Base-by-base conservation (phyloP, 2,113 vertebrate species). In the Mastomys coucha region DNA sequence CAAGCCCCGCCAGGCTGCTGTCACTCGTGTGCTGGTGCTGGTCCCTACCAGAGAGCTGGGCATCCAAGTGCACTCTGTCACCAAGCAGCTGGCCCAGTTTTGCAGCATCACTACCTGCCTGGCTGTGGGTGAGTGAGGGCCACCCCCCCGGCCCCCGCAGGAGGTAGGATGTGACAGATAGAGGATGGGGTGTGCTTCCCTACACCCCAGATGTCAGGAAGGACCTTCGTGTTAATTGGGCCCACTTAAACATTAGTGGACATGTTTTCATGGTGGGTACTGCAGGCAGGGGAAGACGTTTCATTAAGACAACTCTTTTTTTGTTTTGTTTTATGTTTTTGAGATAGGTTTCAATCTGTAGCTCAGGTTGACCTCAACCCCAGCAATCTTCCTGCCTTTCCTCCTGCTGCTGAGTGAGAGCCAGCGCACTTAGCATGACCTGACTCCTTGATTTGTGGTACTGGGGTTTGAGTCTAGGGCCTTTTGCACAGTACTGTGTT, bases 11-110 rank as follows among this genome's bases (percentile, higher is more conserved):
- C 99, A 99, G 42, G 98, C 99, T 45, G 99, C 99, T 0, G 98
- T 99, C 88, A 99, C 99, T 5, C 98, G 99, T 0, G 99, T 99
- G 0, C 91, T 99, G 97, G 99, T 99, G 92, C 98, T 99, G 24
- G 99, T 99, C 84, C 99, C 99, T 11, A 99, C 99, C 58, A 98
- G 99, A 90, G 99, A 99, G 94, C 97, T 99, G 97, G 99, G 99
- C 45, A 99, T 99, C 98, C 99, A 99, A 97, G 99, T 99, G 73
- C 99, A 99, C 97, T 97, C 99, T 0, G 99, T 99, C 87, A 98
- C 99, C 53, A 99, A 98, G 33, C 99, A 99, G 95, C 98, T 99
- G 92, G 99, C 99, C 0, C 99, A 99, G 99, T 99, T 99, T 98
- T 99, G 99, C 97, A 99, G 85, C 65, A 95, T 99, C 97, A 99